These are phyloP conservation scores for Drosophila auraria DNA, from an alignment of 1,140 invertebrate species.

Conservation along the genomic window DNA sequence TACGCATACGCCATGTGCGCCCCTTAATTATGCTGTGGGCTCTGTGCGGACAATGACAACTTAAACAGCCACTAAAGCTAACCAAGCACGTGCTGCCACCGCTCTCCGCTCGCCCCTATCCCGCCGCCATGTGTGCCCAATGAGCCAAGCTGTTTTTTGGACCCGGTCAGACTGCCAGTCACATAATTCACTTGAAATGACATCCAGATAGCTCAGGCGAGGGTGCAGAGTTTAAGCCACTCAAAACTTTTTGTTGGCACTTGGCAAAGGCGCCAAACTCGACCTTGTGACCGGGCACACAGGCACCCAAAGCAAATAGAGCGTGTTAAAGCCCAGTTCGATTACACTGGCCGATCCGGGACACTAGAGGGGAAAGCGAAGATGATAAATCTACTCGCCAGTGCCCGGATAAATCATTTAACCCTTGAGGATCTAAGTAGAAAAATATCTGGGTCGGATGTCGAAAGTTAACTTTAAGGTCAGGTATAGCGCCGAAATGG, in stretches of 20 bases:
- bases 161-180: slow-evolving; percentile 48
- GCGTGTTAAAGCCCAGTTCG: slow-evolving; percentile 24
- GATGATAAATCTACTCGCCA: slow-evolving; percentile 14
- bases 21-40: slow-evolving; percentile 71
- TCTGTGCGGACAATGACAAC: slow-evolving; percentile 55
- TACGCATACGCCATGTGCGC: slow-evolving; percentile 75
- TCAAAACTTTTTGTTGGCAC: slow-evolving; percentile 76
- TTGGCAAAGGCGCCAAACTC: slow-evolving; percentile 64
- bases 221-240: slow-evolving; percentile 39
- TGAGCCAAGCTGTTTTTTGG: slow-evolving; percentile 67
- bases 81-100: slow-evolving; percentile 58
- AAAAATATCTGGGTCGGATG: too few relatives aligned
- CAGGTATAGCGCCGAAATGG: too few relatives aligned
- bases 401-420: background rate
- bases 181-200: slow-evolving; percentile 78
- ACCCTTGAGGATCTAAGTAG: background rate
- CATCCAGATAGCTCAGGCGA: slow-evolving; percentile 45
- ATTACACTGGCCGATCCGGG: slow-evolving; percentile 4
- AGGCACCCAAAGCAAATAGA: slow-evolving; percentile 54
- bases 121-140: slow-evolving; percentile 44
- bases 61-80: slow-evolving; percentile 74
- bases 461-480: too few relatives aligned
- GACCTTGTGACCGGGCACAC: slow-evolving; percentile 63
- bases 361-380: background rate
- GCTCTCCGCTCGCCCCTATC: background rate